Percentiles rank a stretch among this genome's conserved stretches.
These are phyloP conservation scores for Tribolium madens DNA, from an alignment of 1,140 invertebrate species.

Conservation along the genomic window DNA sequence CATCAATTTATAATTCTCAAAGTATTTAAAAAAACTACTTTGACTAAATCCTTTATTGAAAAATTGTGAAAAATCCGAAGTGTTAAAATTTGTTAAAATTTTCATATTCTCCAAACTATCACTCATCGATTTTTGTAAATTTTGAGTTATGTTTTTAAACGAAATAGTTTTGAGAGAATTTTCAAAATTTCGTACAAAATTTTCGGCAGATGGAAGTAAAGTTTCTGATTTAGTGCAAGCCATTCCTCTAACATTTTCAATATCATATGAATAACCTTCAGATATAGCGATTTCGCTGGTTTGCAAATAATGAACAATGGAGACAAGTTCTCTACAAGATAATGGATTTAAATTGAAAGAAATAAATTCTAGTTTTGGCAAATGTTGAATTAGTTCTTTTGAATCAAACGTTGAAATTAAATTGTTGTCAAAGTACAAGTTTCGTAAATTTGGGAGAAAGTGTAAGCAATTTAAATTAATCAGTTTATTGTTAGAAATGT, in stretches of 20 bases:
- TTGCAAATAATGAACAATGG: background rate
- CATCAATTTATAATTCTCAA: background rate
- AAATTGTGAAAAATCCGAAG: background rate
- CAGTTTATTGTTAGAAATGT: background rate
- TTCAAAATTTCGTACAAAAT: background rate
- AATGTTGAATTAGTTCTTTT: background rate
- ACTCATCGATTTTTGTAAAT: background rate
- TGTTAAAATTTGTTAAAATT: background rate
- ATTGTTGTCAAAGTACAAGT: background rate
- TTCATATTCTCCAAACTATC: background rate
- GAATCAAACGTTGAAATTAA: background rate
- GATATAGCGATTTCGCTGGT: background rate
- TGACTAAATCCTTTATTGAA: background rate
- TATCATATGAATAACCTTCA: background rate
- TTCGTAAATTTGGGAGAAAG: background rate
- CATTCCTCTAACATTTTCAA: background rate
- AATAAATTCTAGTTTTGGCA: background rate
- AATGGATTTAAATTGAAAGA: background rate
- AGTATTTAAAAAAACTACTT: background rate
- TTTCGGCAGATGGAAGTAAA: background rate
- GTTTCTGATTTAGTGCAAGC: background rate
- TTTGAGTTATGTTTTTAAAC: background rate
- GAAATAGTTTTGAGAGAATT: background rate
- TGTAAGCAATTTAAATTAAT: background rate
- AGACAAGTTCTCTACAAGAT: background rate